phyloP scores from a whole-genome alignment of 1,140 invertebrate genomes.

The Drosophila subobscura region DNA sequence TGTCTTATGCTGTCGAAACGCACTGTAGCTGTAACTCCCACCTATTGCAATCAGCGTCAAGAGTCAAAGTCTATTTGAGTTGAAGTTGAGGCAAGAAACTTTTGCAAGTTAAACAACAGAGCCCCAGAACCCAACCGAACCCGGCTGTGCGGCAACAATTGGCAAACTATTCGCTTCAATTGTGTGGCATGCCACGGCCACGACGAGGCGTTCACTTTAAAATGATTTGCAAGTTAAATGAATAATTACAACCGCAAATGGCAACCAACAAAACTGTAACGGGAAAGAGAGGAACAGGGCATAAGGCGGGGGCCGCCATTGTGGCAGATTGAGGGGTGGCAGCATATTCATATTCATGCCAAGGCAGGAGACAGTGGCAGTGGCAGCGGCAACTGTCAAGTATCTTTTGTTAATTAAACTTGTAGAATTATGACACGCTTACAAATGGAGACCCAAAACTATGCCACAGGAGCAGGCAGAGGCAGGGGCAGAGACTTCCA shows the following conservation, averaged over 20 bases:
- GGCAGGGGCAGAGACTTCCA: no score
- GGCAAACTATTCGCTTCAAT: conserved; percentile 78
- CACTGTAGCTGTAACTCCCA: conserved; percentile 31
- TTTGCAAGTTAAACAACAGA: conserved; percentile 71
- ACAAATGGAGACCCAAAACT: conserved; percentile 65
- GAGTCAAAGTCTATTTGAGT: conserved; percentile 81
- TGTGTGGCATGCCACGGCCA: conserved; percentile 43
- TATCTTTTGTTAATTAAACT: conserved; percentile 82
- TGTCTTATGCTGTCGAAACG: conserved; percentile 4
- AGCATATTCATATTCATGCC: conserved; percentile 68
- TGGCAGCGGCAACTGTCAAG: conserved; percentile 67
- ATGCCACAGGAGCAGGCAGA: conserved; percentile 48
- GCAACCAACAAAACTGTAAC: not conserved
- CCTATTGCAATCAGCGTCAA: conserved; percentile 79
- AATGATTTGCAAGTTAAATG: conserved; percentile 81
- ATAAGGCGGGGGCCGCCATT: not conserved
- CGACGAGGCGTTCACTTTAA: conserved; percentile 40
- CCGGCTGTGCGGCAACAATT: conserved; percentile 55
- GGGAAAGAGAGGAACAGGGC: not conserved
- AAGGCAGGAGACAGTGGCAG: conserved; percentile 28
- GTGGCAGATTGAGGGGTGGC: not conserved
- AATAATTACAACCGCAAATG: conserved; percentile 78
- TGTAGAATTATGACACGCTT: conserved; percentile 79
- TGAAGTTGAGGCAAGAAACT: conserved; percentile 57
- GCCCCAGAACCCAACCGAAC: conserved; percentile 15